Evolutionary conservation across 2,113 vertebrate species (phyloP).

Genomic region (Helogale parvula): DNA sequence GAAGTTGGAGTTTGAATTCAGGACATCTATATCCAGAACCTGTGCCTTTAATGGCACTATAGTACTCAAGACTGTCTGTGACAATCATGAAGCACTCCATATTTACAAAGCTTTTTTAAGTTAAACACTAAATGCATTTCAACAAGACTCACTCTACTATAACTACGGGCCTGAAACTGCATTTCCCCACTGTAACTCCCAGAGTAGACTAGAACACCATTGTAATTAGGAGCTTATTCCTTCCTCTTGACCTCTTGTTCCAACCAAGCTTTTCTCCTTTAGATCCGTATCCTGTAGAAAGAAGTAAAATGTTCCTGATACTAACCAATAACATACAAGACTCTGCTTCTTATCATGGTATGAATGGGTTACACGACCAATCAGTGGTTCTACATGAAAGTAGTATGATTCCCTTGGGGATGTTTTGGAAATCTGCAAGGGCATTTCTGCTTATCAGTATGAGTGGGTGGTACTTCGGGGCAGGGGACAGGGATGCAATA

Average conservation of each 20-base stretch:
- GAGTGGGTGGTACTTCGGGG: not conserved
- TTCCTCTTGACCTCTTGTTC: not conserved
- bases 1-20: constrained; percentile 11
- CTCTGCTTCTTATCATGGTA: not conserved
- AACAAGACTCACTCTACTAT: not conserved
- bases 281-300: not conserved
- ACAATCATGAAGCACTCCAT: not conserved
- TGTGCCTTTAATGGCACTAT: constrained; percentile 27
- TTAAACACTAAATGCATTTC: not conserved
- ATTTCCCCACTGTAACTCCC: not conserved
- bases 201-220: not conserved
- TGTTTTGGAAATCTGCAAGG: not conserved
- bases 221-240: not conserved
- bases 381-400: not conserved
- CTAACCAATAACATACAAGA: not conserved
- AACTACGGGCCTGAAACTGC: not conserved
- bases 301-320: not conserved
- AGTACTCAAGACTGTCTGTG: constrained; percentile 16
- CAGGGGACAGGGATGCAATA: not conserved
- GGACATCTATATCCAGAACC: not conserved
- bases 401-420: accelerated
- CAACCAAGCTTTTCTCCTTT: not conserved
- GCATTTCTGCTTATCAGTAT: constrained; percentile 10
- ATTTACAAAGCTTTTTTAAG: constrained; percentile 41
- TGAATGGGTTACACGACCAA: not conserved